Percentiles rank a stretch among this genome's conserved stretches.
Conservation (phyloP, 2,797 vertebrate species). For the Spinus pinus region DNA sequence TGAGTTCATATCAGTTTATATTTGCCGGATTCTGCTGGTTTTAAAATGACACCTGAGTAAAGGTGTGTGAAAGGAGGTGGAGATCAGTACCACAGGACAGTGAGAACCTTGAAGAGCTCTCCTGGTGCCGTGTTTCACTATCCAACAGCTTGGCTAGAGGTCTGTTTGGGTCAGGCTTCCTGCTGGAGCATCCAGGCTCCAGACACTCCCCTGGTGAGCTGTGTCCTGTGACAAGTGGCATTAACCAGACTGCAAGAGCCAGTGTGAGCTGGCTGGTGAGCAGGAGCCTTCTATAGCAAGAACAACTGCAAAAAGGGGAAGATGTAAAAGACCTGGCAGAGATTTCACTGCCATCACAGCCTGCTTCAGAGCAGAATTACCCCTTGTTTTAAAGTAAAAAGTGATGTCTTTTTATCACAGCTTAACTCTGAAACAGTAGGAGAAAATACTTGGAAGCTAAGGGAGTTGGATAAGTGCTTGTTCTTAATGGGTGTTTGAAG, state of each 20-base stretch:
- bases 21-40: neutral
- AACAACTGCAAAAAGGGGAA: neutral
- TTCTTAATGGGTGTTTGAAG: neutral
- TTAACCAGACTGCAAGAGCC: neutral
- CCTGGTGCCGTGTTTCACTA: neutral
- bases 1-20: neutral
- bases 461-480: neutral
- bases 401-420: neutral
- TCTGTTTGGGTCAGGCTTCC: neutral
- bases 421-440: neutral
- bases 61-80: neutral
- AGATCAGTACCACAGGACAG: neutral
- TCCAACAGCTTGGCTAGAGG: neutral
- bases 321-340: rapidly evolving
- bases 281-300: neutral
- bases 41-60: neutral
- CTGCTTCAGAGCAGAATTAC: neutral
- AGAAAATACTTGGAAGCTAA: neutral
- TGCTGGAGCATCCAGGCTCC: neutral
- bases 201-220: neutral
- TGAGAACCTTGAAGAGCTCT: neutral
- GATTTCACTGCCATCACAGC: neutral
- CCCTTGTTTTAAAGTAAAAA: neutral
- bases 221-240: neutral
- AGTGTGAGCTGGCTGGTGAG: neutral